phyloP scores from a whole-genome alignment of 2,113 vertebrate genomes.

The Ovis canadensis region DNA sequence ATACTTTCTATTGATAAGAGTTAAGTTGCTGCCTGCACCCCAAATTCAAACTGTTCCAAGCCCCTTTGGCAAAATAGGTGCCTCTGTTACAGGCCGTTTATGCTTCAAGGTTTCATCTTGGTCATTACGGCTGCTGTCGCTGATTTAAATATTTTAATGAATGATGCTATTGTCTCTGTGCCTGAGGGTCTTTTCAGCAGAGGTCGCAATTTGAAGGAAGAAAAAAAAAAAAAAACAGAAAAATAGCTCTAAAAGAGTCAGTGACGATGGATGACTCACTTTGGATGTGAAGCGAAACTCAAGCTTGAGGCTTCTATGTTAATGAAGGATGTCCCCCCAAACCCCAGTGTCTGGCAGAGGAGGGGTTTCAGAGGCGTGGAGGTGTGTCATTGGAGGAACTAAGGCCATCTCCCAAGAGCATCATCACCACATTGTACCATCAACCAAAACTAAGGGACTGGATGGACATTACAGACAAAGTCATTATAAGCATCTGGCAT shows the following conservation, averaged over 20 bases:
- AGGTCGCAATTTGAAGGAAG: slow-evolving; percentile 50
- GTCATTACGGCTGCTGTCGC: slow-evolving; percentile 52
- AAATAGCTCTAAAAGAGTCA: slow-evolving; percentile 49
- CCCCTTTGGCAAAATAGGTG: slow-evolving; percentile 66
- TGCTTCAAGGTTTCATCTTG: slow-evolving; percentile 53
- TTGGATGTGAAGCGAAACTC: background rate
- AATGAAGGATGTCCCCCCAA: background rate
- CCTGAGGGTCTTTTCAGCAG: slow-evolving; percentile 65
- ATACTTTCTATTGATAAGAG: background rate
- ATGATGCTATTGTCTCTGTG: slow-evolving; percentile 63
- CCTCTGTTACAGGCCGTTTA: slow-evolving; percentile 58
- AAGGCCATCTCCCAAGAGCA: background rate
- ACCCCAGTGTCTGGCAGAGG: background rate
- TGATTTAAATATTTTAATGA: slow-evolving; percentile 76
- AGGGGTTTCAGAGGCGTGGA: background rate
- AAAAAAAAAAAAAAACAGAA: background rate
- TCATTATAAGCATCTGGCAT: background rate
- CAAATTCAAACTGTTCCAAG: slow-evolving; percentile 33
- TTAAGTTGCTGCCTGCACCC: background rate
- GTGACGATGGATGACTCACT: background rate
- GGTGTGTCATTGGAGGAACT: background rate
- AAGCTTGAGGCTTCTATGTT: background rate
- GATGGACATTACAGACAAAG: rapidly evolving
- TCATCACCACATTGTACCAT: background rate
- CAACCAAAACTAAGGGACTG: background rate